Base-by-base conservation (phyloP, 1,140 invertebrate genomes). In the Bombus impatiens region DNA sequence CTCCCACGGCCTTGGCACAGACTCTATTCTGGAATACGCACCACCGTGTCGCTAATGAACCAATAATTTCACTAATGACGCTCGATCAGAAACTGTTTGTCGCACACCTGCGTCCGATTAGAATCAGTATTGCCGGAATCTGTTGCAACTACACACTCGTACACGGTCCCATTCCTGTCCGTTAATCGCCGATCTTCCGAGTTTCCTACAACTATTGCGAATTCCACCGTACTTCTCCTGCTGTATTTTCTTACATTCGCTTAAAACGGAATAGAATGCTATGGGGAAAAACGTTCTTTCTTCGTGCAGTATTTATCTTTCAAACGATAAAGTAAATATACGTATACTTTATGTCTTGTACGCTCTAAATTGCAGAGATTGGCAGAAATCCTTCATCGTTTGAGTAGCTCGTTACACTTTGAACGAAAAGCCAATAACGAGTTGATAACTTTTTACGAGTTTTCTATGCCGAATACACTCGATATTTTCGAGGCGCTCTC, bases 1-100 rank as follows among this genome's bases (percentile, higher is more conserved):
- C n/a, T 15, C 1, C 13, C 35, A 44, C 40, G 32, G 42, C 44
- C 77, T 72, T 44, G 40, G 32, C 42, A n/a, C 47, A 4, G 2
- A 25, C n/a, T n/a, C 22, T 8, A 28, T 13, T 28, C 22, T 10
- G 47, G 71, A 77, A 12, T n/a, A 59, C 53, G 83, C 76, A 68
- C 71, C 65, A 47, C 47, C 71, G 68, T 70, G 35, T 65, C 82
- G 4, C 77, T 74, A 80, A 87, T 79, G 67, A 86, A 79, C 86
- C 86, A 79, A 87, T 87, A 87, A 87, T 80, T 78, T 87, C 67
- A 8, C 86, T 87, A 87, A 87, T 84, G 82, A 86, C 70, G 83
- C 53, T 77, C 86, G 86, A 84, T 85, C 77, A 59, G 37, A 13
- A 80, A 71, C 76, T 72, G 81, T 86, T 86, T 86, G 74, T 78